Conservation (phyloP, 2,113 vertebrate genomes). For the Xenopus borealis region DNA sequence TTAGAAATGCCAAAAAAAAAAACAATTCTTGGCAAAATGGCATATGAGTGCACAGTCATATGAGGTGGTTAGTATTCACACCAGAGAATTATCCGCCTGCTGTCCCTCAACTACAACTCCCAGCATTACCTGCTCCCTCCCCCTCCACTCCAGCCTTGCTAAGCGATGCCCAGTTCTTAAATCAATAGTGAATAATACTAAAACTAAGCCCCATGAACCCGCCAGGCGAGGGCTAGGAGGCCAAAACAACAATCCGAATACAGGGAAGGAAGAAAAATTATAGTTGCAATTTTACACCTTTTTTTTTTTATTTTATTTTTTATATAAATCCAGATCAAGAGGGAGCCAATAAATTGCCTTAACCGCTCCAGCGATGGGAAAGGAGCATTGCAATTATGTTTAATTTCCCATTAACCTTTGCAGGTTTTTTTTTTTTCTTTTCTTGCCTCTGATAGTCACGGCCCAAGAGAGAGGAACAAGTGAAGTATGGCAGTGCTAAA, state of each 20-base stretch:
- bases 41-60: too few species aligned
- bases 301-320: conserved; percentile 49
- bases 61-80: too few species aligned
- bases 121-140: too few species aligned
- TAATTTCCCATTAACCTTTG: conserved; percentile 74
- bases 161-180: too few species aligned
- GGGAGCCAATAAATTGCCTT: conserved; percentile 70
- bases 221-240: conserved; percentile 52
- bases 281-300: conserved; percentile 58
- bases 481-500: neutral
- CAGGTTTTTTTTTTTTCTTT: conserved; percentile 47
- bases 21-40: too few species aligned
- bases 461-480: neutral
- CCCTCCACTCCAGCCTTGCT: too few species aligned
- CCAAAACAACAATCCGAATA: conserved; percentile 52
- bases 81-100: too few species aligned
- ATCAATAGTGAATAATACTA: conserved; percentile 52
- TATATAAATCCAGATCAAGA: conserved; percentile 49
- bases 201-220: neutral
- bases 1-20: too few species aligned
- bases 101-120: too few species aligned
- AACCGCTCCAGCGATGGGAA: conserved; percentile 63
- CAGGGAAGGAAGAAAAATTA: conserved; percentile 53
- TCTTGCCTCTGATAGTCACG: conserved; percentile 60
- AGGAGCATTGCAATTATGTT: conserved; percentile 74